Conservation (phyloP, 1,140 invertebrate species). For the Monomorium pharaonis region DNA sequence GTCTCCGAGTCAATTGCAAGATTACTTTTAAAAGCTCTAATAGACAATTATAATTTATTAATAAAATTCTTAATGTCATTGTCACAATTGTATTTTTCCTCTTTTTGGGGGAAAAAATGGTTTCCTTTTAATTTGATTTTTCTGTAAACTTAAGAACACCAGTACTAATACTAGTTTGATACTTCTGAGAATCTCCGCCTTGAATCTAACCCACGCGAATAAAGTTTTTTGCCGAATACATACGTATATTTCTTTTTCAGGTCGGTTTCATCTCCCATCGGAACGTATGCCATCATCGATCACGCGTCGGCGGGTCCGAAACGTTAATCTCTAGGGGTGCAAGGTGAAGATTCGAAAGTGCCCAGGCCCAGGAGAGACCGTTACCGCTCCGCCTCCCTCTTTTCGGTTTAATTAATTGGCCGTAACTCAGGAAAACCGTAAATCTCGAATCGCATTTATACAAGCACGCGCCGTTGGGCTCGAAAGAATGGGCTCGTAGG, state of each 20-base stretch:
- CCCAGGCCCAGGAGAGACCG: conserved; percentile 44
- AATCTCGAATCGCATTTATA: conserved; percentile 79
- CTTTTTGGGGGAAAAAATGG: too few species aligned
- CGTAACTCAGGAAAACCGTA: conserved; percentile 82
- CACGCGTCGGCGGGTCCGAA: conserved; percentile 1
- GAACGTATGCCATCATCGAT: neutral
- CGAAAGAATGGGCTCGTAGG: conserved; percentile 77
- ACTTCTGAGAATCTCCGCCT: neutral
- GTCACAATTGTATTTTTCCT: too few species aligned
- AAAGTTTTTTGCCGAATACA: neutral
- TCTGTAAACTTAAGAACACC: too few species aligned
- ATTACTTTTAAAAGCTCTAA: too few species aligned
- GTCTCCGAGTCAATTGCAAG: too few species aligned
- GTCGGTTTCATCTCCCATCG: neutral
- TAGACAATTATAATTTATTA: too few species aligned
- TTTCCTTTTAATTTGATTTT: too few species aligned
- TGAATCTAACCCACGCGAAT: neutral
- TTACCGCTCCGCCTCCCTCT: conserved; percentile 57
- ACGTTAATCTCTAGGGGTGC: conserved; percentile 26
- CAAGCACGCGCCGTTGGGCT: conserved; percentile 55
- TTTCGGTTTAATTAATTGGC: conserved; percentile 81
- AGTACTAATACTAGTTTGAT: neutral
- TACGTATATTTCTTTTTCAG: neutral
- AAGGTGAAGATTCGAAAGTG: conserved; percentile 23
- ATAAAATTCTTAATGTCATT: too few species aligned